Evolutionary conservation across 2,113 vertebrate species (phyloP).

Genomic region (Tupaia chinensis): DNA sequence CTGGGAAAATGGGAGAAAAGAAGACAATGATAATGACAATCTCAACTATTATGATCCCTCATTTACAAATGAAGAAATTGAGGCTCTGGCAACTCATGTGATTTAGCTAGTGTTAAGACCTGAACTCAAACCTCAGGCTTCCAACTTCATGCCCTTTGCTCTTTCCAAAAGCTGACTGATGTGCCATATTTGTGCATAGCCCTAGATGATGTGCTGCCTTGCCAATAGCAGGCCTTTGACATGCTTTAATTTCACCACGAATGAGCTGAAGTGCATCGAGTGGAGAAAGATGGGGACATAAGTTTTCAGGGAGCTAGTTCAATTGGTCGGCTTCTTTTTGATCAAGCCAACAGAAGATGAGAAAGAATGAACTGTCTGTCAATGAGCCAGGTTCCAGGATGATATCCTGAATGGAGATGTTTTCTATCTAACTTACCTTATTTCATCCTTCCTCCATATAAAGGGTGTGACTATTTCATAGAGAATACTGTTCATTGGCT

Average conservation of each 20-base stretch:
- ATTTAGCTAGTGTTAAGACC: background rate
- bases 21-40: background rate
- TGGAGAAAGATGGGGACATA: background rate
- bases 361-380: conserved; percentile 59
- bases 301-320: background rate
- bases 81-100: background rate
- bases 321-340: background rate
- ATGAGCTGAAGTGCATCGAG: background rate
- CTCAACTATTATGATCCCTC: background rate
- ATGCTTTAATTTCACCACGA: background rate
- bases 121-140: background rate
- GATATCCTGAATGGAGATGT: background rate
- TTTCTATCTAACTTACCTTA: conserved; percentile 30
- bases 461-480: background rate
- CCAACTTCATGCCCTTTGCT: background rate
- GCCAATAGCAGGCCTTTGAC: background rate
- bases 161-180: background rate
- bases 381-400: conserved; percentile 52
- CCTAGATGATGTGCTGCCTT: background rate
- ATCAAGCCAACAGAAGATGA: conserved; percentile 68
- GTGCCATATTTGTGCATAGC: background rate
- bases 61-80: background rate
- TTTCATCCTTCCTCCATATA: conserved; percentile 34
- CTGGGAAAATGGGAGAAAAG: too few species aligned
- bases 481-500: background rate